Evolutionary conservation across 2,888 invertebrate species (phyloP).

Genomic region (Ophioninae sp.): DNA sequence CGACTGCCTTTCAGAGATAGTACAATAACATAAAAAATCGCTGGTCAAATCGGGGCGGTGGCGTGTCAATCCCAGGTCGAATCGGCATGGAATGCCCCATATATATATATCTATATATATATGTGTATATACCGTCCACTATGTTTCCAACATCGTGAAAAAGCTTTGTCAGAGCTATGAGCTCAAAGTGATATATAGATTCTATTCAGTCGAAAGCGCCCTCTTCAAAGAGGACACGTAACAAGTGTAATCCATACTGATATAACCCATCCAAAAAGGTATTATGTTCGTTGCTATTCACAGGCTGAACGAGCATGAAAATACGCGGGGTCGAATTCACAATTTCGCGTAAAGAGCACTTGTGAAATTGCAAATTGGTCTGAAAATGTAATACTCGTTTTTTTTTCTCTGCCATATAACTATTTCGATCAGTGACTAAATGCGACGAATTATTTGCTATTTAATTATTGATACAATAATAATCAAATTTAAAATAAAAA

Average conservation of each 20-base stretch:
- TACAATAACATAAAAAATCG: no score
- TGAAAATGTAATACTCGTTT: background rate
- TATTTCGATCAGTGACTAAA: background rate
- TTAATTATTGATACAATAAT: no score
- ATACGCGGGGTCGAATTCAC: background rate
- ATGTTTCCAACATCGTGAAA: constrained; percentile 2
- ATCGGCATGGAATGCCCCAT: no score
- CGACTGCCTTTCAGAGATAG: no score
- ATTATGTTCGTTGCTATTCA: background rate
- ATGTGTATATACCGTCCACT: background rate
- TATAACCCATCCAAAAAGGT: constrained; percentile 7
- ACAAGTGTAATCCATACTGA: constrained; percentile 22
- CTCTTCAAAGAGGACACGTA: constrained; percentile 8
- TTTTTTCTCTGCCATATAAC: background rate
- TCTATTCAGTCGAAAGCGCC: background rate
- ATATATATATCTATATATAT: no score
- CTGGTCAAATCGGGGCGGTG: no score
- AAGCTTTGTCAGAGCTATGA: background rate
- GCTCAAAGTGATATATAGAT: constrained; percentile 21
- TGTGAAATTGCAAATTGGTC: background rate
- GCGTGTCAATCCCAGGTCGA: no score
- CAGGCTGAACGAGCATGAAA: background rate
- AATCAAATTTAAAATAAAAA: no score
- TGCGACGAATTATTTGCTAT: background rate
- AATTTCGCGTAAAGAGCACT: background rate